Base-by-base conservation (phyloP, 2,797 vertebrate genomes). In the Hirundo rustica region DNA sequence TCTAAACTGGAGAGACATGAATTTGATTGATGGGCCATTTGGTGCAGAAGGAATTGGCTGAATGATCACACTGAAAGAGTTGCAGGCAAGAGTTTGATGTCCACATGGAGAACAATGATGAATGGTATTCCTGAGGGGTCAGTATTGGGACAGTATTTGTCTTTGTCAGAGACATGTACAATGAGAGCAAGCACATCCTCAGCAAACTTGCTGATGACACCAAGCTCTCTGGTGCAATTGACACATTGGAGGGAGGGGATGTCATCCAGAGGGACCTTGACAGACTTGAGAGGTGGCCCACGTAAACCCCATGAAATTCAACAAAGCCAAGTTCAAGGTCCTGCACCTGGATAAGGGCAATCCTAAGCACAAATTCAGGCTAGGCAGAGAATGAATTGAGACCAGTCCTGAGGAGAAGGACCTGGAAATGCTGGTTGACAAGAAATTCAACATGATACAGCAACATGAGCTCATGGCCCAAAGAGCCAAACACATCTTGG, bases 141-240 rank as follows among this genome's bases (percentile, higher is more conserved):
- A 23, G 27, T 7, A 21, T 2, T 72, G 34, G 16, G 30, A 32
- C 26, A 51, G 44, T 29, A 14, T 65, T 54, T 29, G 29, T 38
- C 40, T 36, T 36, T n/a, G 30, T 36, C 15, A 23, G 34, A 1
- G 1, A 21, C 19, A 7, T 1, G 13, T n/a, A 25, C 3, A 2
- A 9, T 16, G 23, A 40, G 30, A n/a, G 42, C 0, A 1, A 71
- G 32, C 0, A 1, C 16, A 54, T 16, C 11, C 51, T 71, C 58
- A 48, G 45, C 11, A 30, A 53, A 40, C 54, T 44, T 71, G 30
- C 22, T 5, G 9, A 38, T 30, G 27, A 26, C 51, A 54, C 19
- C 6, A 53, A 75, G 34, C 11, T 76, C 26, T 53, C 26, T 48
- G 45, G 16, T 53, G 8, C 16, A 25, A 3, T 4, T 66, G n/a